Evolutionary conservation across 2,113 vertebrate species (phyloP), one percentile per base, ranked within the genome.

Genomic region (Synchiropus splendidus): DNA sequence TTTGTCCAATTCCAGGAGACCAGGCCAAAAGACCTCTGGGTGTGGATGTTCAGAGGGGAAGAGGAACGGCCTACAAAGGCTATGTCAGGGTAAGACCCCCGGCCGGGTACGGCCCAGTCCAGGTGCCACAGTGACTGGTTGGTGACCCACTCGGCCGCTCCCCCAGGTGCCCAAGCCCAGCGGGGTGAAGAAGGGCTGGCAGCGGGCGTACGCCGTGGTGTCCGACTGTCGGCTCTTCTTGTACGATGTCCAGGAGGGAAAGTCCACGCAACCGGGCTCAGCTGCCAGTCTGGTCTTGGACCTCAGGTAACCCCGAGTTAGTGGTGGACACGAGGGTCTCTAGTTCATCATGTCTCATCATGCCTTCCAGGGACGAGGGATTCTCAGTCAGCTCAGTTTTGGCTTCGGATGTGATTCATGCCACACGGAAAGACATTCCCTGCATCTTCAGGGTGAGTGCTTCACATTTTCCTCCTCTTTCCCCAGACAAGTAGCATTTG

Each of bases 151-250:
- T 27, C 4, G 11, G 11, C 38, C 15, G 1, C 16, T 1, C 11
- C 16, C 5, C 15, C 62, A 99, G 95, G 86, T 98, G 64, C 95
- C 95, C 0, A 99, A 98, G 70, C 95, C 95, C 27, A 97, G 89
- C 0, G 95, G 95, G 1, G 95, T 99, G 75, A 96, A 92, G 78
- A 97, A 94, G 33, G 95, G 95, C 3, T 99, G 94, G 95, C 95
- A 99, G 77, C 83, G 92, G 41, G 93, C 90, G 0, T 94, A 88
- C 1, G 93, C 95, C 0, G 87, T 97, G 56, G 92, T 97, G 16
- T 99, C 90, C 2, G 95, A 99, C 78, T 97, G 92, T 51, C 97
- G 91, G 62, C 89, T 99, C 4, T 94, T 98, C 32, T 83, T 99
- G 16, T 99, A 94, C 10, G 95, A 99, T 43, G 77, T 97, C 37